Evolutionary conservation across 2,888 invertebrate species (phyloP), one percentile per base, ranked within the genome.

Genomic region (Chymomyza caudatula): DNA sequence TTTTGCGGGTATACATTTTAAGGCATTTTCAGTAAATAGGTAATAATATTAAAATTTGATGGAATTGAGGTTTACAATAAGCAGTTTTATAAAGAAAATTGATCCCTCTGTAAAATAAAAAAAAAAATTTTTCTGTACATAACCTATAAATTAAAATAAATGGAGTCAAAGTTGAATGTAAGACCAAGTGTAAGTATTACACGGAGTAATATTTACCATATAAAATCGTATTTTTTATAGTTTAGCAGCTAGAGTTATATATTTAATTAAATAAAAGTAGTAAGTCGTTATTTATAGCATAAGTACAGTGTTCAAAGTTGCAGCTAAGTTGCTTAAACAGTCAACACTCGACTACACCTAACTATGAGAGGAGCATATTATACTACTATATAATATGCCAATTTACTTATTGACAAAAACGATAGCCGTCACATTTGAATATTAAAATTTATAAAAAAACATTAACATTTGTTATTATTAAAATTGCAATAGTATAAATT

Each of bases 181-280:
- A n/a, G n/a, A n/a, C n/a, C n/a, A n/a, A n/a, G n/a, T n/a, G n/a
- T n/a, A n/a, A n/a, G n/a, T n/a, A 11, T 2, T 37, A 37, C 29
- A 11, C 29, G 29, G 11, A 37, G 29, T 25, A 2, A 25, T 6
- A 25, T 2, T 25, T 25, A 6, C 25, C 58, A 58, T 20, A 58
- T 49, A 44, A 44, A 81, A 73, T 65, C 65, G 65, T 73, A 73
- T 81, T 84, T 86, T 81, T 77, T 68, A 85, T 73, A 69, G 53
- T 61, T 67, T 83, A 83, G 80, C 75, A 60, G 68, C 76, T 70
- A 70, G 60, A 67, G 65, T 65, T 64, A 77, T 73, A 72, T 73
- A 60, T 22, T n/a, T 25, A 25, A 22, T 54, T 54, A 15, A 37
- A 55, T 15, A 6, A 23, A 23, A 13, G 29, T 54, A 29, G 54